Base-by-base conservation (phyloP, 2,888 invertebrate genomes). In the Agrochola circellaris region DNA sequence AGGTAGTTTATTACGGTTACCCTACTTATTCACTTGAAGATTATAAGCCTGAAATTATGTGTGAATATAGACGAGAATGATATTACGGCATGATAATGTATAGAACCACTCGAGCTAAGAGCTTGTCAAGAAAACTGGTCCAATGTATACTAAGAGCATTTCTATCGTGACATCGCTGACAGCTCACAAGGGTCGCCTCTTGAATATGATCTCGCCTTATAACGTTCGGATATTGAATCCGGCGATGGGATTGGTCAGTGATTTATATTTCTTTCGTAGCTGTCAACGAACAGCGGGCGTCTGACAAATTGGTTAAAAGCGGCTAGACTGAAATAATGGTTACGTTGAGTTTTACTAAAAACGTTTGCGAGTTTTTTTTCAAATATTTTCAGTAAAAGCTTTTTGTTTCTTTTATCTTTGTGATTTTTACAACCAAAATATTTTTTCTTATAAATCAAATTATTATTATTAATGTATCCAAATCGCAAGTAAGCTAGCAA, bases 51-150 rank as follows among this genome's bases (percentile, higher is more conserved):
- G 26, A 82, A 66, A 81, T 82, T 77, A 71, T 69, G 65, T 80
- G 67, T 70, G 64, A 64, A 68, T 75, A 51, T 42, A 73, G 60
- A 74, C 72, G 73, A 74, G 69, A 81, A 74, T 69, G 72, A 79
- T 74, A 75, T 71, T 65, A 79, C 64, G 62, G 61, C 42, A 70
- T 73, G 58, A 72, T 76, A 75, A 82, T 20, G 51, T 75, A 69
- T 61, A 74, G 65, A 67, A 68, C 66, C 74, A 80, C 73, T 84
- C 58, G 76, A 78, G 80, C 68, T 83, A 85, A 87, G 77, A 87
- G 83, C 85, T 73, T 87, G 86, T 82, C 85, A 87, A 67, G 83
- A 75, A 80, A 87, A 78, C 85, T 85, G 65, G 65, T 80, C 74
- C 75, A 75, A 77, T 75, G 77, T 87, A 65, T 74, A 75, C 60